Percentiles rank a stretch among this genome's conserved stretches.
Evolutionary conservation across 2,797 vertebrate species (phyloP).

Genomic region (Enteromius treurensis): DNA sequence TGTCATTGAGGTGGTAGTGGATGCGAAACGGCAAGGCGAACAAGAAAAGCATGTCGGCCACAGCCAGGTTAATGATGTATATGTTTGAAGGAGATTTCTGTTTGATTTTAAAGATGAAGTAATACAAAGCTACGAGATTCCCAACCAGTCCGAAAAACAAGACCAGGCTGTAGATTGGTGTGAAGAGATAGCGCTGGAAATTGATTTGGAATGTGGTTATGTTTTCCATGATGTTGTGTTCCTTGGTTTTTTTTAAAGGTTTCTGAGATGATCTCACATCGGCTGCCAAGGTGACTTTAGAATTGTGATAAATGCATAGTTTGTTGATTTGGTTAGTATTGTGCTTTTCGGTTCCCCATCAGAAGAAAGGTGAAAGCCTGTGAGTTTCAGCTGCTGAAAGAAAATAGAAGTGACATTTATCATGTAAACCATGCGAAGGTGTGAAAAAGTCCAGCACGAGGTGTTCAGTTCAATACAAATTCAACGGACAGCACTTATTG

Average conservation of each 20-base stretch:
- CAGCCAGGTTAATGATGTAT: conserved; percentile 81
- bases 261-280: neutral
- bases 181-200: conserved; percentile 79
- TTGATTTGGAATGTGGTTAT: conserved; percentile 33
- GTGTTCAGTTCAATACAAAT: neutral
- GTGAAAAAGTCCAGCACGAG: neutral
- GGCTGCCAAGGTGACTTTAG: neutral
- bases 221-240: conserved; percentile 58
- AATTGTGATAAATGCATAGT: neutral
- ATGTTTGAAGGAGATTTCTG: conserved; percentile 72
- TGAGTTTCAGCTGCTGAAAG: neutral
- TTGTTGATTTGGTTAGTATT: neutral
- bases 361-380: neutral
- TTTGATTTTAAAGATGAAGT: conserved; percentile 67
- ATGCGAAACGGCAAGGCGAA: conserved; percentile 81
- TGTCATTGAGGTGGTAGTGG: conserved; percentile 80
- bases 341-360: neutral
- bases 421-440: neutral
- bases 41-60: conserved; percentile 77
- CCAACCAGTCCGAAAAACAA: conserved; percentile 78
- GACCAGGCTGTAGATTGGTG: conserved; percentile 73
- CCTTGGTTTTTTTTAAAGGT: neutral
- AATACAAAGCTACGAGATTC: conserved; percentile 73
- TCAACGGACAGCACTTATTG: neutral
- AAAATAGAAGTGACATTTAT: neutral